Conservation (phyloP, 2,797 vertebrate species). For the Sebastes diploproa region DNA sequence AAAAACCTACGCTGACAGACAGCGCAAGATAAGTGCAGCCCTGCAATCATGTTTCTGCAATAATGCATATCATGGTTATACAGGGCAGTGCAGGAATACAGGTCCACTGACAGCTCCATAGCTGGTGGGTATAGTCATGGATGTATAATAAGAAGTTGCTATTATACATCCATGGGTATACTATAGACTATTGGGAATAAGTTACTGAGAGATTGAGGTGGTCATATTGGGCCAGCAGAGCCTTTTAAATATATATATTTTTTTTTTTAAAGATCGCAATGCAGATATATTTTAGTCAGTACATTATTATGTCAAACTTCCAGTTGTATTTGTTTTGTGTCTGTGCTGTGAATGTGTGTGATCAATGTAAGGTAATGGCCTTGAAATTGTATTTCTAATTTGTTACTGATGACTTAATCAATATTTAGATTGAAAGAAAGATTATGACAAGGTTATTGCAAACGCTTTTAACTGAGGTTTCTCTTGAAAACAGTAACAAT, state of each 20-base stretch:
- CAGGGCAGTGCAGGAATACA: conserved; percentile 11
- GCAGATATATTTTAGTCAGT: not conserved
- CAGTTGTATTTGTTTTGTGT: not conserved
- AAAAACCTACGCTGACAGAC: conserved; percentile 33
- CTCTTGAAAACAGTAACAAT: not conserved
- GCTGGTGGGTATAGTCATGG: not conserved
- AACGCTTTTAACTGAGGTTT: not conserved
- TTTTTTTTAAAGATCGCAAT: not conserved
- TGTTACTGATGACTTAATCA: not conserved
- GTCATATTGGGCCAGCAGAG: not conserved
- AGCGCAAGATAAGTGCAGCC: conserved; percentile 42
- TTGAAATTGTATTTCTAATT: not conserved
- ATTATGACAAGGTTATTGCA: not conserved
- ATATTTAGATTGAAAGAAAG: not conserved
- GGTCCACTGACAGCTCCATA: not conserved
- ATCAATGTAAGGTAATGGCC: not conserved
- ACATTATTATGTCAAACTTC: not conserved
- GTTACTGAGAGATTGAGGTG: not conserved
- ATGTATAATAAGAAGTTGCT: too few relatives aligned
- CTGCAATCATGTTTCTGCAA: conserved; percentile 33
- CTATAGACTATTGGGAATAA: not conserved
- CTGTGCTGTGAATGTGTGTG: not conserved
- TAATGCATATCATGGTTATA: conserved; percentile 22
- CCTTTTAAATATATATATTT: not conserved
- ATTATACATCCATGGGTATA: too few relatives aligned